Conservation (phyloP, 1,140 invertebrate genomes). For the Contarinia nasturtii region DNA sequence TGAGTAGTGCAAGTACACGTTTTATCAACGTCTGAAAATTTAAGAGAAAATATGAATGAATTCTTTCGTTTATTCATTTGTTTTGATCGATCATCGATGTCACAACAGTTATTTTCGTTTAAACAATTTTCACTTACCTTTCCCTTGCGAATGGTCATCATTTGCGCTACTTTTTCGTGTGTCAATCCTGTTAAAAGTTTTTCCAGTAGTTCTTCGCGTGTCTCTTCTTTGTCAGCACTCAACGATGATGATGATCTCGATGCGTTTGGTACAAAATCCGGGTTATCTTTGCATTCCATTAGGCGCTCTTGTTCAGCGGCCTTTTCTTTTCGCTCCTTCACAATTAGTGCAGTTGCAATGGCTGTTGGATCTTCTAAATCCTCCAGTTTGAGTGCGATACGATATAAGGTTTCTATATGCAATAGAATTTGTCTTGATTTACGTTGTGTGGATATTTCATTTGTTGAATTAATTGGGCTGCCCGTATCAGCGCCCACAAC, state of each 20-base stretch:
- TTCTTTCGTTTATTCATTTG: no score
- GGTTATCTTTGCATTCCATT: slow-evolving; percentile 19
- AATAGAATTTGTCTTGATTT: slow-evolving; percentile 56
- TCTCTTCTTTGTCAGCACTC: slow-evolving; percentile 18
- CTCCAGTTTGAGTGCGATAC: slow-evolving; percentile 46
- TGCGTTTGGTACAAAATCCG: slow-evolving; percentile 21
- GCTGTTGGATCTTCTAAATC: slow-evolving; percentile 52
- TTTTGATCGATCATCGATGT: no score
- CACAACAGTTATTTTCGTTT: no score
- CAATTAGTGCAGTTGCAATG: slow-evolving; percentile 36
- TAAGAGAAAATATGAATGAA: no score
- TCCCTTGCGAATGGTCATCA: slow-evolving; percentile 52
- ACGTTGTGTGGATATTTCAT: slow-evolving; percentile 15
- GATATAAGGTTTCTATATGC: slow-evolving; percentile 60
- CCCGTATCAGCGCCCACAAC: slow-evolving; percentile 37
- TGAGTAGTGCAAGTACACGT: slow-evolving; percentile 32
- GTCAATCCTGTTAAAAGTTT: slow-evolving; percentile 40
- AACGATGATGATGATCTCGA: slow-evolving; percentile 23
- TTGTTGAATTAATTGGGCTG: slow-evolving; percentile 5
- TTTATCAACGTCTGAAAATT: slow-evolving; percentile 37
- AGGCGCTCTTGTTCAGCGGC: slow-evolving; percentile 24
- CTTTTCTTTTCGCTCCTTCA: slow-evolving; percentile 37
- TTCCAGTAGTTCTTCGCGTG: slow-evolving; percentile 27
- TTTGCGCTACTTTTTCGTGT: slow-evolving; percentile 39
- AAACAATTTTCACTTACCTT: slow-evolving; percentile 29